A percentile compares a stretch with the other conserved stretches of the same genome.
phyloP scores from a whole-genome alignment of 2,888 invertebrate species.

The Nesidiocoris tenuis region DNA sequence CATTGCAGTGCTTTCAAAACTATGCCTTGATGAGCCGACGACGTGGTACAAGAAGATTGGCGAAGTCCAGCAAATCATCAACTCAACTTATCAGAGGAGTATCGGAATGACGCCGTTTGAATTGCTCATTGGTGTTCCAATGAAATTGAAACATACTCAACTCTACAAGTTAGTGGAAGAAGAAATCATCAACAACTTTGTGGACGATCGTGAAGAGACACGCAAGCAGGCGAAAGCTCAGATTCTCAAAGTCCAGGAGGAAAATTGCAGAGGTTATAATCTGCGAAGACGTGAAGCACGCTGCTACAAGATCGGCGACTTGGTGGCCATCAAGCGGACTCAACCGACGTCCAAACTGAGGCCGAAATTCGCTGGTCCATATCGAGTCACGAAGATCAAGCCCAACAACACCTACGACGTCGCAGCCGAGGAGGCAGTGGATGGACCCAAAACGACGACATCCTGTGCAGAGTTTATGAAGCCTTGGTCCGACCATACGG shows the following conservation, averaged over 20 bases:
- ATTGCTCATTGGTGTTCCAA: constrained; percentile 16
- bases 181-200: constrained; percentile 11
- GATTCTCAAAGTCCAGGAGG: constrained; percentile 20
- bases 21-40: constrained; percentile 4
- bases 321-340: constrained; percentile 27
- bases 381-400: constrained; percentile 10
- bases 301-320: constrained; percentile 16
- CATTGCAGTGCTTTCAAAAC: constrained; percentile 16
- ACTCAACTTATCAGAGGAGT: background rate
- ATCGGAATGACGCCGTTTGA: constrained; percentile 29
- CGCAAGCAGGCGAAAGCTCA: constrained; percentile 16
- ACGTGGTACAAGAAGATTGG: constrained; percentile 15
- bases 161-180: constrained; percentile 23
- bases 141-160: constrained; percentile 2
- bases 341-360: constrained; percentile 28
- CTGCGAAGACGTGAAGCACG: constrained; percentile 12
- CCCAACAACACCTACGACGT: constrained; percentile 2
- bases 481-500: constrained; percentile 26
- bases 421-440: background rate
- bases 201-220: constrained; percentile 8
- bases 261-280: constrained; percentile 23
- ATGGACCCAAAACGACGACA: constrained; percentile 35
- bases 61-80: constrained; percentile 11
- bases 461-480: constrained; percentile 40
- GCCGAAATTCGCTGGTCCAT: constrained; percentile 18